These are phyloP conservation scores for Cynopterus brachyotis DNA, from an alignment of 2,113 vertebrate species.

Conservation along the genomic window DNA sequence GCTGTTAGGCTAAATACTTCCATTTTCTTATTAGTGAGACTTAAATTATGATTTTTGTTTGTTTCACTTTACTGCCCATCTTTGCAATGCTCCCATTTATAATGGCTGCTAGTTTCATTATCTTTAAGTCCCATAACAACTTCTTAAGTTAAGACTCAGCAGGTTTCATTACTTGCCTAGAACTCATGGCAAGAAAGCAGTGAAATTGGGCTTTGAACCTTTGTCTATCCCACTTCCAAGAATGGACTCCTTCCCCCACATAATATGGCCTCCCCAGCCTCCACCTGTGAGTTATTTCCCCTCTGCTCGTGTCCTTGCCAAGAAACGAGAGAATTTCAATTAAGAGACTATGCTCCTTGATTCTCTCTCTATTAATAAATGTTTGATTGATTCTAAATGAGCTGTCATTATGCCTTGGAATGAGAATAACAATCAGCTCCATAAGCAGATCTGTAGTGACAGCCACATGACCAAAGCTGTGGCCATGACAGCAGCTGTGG, in stretches of 20 bases:
- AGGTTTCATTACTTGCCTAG: neutral
- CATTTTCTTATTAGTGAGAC: neutral
- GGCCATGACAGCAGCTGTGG: slow-evolving; percentile 21
- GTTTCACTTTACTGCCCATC: neutral
- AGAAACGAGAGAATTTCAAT: neutral
- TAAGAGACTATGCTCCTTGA: neutral
- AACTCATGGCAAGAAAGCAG: neutral
- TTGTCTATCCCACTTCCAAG: rapidly evolving
- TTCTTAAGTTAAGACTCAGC: neutral
- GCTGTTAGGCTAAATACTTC: neutral
- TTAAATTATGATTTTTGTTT: neutral
- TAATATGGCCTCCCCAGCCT: neutral
- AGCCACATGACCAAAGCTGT: neutral
- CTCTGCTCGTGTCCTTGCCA: neutral
- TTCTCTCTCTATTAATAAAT: slow-evolving; percentile 57
- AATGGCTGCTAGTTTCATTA: neutral
- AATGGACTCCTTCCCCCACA: neutral
- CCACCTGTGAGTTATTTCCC: neutral
- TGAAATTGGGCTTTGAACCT: neutral
- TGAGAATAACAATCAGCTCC: slow-evolving; percentile 55
- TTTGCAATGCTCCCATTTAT: neutral
- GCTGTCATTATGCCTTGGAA: slow-evolving; percentile 64
- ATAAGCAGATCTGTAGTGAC: slow-evolving; percentile 56
- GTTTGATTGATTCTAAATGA: slow-evolving; percentile 76
- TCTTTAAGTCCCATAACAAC: neutral